These are phyloP conservation scores for Choreutis nemorana DNA, from an alignment of 2,888 invertebrate genomes.

Conservation along the genomic window DNA sequence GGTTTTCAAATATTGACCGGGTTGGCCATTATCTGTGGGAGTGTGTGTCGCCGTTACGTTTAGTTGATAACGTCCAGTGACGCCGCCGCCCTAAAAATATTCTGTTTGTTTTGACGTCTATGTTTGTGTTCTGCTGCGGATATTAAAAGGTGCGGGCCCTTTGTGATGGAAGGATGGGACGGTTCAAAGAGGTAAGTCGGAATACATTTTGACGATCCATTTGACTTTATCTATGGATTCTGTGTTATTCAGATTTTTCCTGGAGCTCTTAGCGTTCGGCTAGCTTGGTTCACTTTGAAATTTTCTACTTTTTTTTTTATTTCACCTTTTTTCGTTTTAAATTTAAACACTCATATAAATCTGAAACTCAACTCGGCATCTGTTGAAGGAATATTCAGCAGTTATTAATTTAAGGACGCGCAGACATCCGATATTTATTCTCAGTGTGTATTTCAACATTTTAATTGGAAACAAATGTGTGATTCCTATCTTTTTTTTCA, in stretches of 20 bases:
- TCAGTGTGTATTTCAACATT: conserved; percentile 48
- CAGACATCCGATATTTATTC: conserved; percentile 38
- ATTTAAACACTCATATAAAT: conserved; percentile 43
- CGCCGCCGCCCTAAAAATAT: conserved; percentile 39
- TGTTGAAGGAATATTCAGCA: conserved; percentile 36
- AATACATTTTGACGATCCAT: no score
- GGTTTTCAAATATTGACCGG: conserved; percentile 61
- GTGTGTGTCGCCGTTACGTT: conserved; percentile 33
- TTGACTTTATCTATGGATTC: no score
- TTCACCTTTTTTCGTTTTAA: no score
- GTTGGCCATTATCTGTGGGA: conserved; percentile 47
- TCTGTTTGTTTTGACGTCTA: conserved; percentile 42
- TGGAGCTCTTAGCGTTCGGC: no score
- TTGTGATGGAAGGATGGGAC: conserved; percentile 11
- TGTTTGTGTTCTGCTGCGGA: conserved; percentile 33
- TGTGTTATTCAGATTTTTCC: no score
- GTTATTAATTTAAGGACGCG: conserved; percentile 44
- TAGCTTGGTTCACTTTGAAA: no score
- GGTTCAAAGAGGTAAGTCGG: no score
- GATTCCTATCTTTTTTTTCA: no score
- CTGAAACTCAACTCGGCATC: conserved; percentile 37
- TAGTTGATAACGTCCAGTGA: conserved; percentile 39
- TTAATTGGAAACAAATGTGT: conserved; percentile 59
- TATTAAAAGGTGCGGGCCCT: conserved; percentile 35
- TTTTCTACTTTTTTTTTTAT: no score